Conservation (phyloP, 2,888 invertebrate genomes). For the Oegoconia quadripuncta region DNA sequence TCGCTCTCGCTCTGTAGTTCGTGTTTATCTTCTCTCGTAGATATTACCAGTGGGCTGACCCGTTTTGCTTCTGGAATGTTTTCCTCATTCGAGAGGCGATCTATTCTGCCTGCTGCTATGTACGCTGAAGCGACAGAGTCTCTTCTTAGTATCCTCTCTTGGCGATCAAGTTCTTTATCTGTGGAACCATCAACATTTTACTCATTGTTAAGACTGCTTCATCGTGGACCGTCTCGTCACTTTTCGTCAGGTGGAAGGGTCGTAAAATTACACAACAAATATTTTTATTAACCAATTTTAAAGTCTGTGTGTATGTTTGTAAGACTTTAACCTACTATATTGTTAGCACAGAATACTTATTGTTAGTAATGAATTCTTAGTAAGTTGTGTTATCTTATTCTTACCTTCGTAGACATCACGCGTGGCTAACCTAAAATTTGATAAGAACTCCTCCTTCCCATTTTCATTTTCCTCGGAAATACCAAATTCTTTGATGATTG, state of each 20-base stretch:
- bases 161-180: conserved; percentile 79
- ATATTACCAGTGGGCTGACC: conserved; percentile 26
- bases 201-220: too few species aligned
- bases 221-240: too few species aligned
- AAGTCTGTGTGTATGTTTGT: too few species aligned
- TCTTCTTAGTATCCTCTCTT: conserved; percentile 75
- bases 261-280: too few species aligned
- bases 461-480: conserved; percentile 57
- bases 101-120: conserved; percentile 55
- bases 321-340: too few species aligned
- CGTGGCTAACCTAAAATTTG: conserved; percentile 82
- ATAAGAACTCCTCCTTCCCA: conserved; percentile 78
- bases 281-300: too few species aligned
- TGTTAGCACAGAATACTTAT: too few species aligned
- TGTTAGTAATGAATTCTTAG: too few species aligned
- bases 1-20: conserved; percentile 20
- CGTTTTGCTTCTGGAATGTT: conserved; percentile 29
- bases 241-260: too few species aligned
- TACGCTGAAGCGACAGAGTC: conserved; percentile 76
- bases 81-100: conserved; percentile 48
- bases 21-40: neutral
- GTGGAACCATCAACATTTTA: too few species aligned
- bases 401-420: conserved; percentile 80
- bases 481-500: conserved; percentile 72
- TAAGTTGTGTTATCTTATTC: too few species aligned